These are phyloP conservation scores for Acipenser oxyrinchus DNA, from an alignment of 2,797 vertebrate species.

Conservation along the genomic window DNA sequence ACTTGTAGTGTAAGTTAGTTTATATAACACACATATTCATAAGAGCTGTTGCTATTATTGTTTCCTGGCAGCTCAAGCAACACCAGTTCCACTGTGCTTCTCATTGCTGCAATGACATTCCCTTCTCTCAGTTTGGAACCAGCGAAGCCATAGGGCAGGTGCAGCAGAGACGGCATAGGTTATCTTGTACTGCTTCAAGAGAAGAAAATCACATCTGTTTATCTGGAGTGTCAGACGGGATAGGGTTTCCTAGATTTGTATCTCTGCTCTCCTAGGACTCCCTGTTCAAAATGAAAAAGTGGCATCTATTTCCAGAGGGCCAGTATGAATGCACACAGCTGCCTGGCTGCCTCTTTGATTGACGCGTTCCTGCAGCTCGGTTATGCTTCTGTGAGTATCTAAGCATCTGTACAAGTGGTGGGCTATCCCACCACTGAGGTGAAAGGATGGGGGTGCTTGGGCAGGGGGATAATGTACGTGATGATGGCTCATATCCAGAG, in stretches of 20 bases:
- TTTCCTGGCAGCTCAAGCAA: too few species aligned
- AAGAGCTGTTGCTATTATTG: too few species aligned
- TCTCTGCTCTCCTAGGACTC: conserved; percentile 39
- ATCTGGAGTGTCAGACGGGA: conserved; percentile 51
- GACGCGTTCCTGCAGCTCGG: conserved; percentile 65
- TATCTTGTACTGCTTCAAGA: conserved; percentile 53
- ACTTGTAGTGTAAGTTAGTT: too few species aligned
- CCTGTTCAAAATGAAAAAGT: conserved; percentile 26
- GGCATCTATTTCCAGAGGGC: conserved; percentile 29
- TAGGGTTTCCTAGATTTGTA: conserved; percentile 71
- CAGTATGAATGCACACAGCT: conserved; percentile 39
- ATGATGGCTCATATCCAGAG: conserved; percentile 39
- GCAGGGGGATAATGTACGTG: conserved; percentile 48
- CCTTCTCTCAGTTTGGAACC: too few species aligned
- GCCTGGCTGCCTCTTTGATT: conserved; percentile 55
- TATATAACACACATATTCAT: too few species aligned
- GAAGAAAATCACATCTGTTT: conserved; percentile 68
- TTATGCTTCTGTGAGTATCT: conserved; percentile 51
- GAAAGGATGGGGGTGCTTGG: conserved; percentile 30
- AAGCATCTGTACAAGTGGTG: conserved; percentile 34
- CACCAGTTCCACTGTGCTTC: too few species aligned
- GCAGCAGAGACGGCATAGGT: conserved; percentile 49
- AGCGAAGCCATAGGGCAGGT: conserved; percentile 49
- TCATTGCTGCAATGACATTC: too few species aligned
- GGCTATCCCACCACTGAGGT: conserved; percentile 35